phyloP scores from a whole-genome alignment of 2,888 invertebrate genomes.

The Stenichneumon culpator region DNA sequence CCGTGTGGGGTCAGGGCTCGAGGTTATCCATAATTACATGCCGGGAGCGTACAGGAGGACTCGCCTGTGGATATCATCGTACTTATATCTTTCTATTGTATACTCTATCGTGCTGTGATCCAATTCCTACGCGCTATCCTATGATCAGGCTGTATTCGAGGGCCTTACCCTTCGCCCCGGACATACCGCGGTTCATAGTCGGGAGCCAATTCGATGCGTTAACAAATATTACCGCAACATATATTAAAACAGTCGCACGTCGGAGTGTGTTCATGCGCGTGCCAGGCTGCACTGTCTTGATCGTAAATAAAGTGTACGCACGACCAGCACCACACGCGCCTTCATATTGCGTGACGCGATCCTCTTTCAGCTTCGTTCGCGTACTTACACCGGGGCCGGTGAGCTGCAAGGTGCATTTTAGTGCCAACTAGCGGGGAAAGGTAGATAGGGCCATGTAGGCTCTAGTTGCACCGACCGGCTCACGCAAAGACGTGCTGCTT shows the following conservation, averaged over 20 bases:
- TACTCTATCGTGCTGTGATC: slow-evolving; percentile 4
- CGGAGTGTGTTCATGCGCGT: slow-evolving; percentile 47
- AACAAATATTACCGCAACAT: slow-evolving; percentile 9
- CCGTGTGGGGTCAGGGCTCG: slow-evolving; percentile 73
- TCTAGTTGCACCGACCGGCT: not conserved
- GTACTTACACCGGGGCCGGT: slow-evolving; percentile 1
- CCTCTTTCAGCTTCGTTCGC: slow-evolving; percentile 23
- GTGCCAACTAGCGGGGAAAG: slow-evolving; percentile 24
- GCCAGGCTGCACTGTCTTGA: slow-evolving; percentile 37
- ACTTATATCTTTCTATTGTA: slow-evolving; percentile 69
- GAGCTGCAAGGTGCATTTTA: slow-evolving; percentile 45
- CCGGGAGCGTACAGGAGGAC: slow-evolving; percentile 72
- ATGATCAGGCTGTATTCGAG: not conserved
- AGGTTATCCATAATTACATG: slow-evolving; percentile 77
- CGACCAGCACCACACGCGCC: slow-evolving; percentile 26
- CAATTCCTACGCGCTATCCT: slow-evolving; percentile 5
- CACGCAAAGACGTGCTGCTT: slow-evolving; percentile 11
- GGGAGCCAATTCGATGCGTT: not conserved
- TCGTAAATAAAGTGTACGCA: slow-evolving; percentile 46
- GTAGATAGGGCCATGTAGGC: not conserved
- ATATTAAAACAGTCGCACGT: slow-evolving; percentile 24
- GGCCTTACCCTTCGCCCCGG: not conserved
- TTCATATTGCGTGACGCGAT: not conserved
- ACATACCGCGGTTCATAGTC: not conserved
- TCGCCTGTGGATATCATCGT: slow-evolving; percentile 66